phyloP scores from a whole-genome alignment of 2,888 invertebrate species.

The Mycogona germanica region DNA sequence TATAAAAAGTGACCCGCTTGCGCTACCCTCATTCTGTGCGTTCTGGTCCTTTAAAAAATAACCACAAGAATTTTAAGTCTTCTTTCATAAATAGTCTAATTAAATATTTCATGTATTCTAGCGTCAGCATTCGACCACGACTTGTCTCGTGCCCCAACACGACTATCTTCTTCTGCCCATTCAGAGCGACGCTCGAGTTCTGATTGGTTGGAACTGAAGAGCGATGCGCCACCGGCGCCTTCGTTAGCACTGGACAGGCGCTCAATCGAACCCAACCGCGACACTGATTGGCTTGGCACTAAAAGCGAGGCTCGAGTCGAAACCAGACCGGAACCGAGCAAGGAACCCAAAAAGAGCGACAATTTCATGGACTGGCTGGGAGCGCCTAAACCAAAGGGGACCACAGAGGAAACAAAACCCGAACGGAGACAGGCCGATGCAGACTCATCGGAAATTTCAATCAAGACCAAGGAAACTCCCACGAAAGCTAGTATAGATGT shows the following conservation, averaged over 20 bases:
- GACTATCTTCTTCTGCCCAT: neutral
- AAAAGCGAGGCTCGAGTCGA: neutral
- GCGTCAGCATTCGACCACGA: too few relatives aligned
- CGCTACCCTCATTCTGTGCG: too few relatives aligned
- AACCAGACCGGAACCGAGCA: neutral
- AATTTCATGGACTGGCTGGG: conserved; percentile 12
- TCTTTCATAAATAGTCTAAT: too few relatives aligned
- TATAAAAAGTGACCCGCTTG: too few relatives aligned
- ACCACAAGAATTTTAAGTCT: too few relatives aligned
- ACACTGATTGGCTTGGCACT: neutral
- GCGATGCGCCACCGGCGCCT: neutral
- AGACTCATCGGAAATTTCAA: neutral
- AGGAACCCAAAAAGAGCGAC: neutral
- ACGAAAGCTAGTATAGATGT: too few relatives aligned
- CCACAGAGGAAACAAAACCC: neutral
- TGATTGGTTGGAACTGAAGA: conserved; percentile 5
- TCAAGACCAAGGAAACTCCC: too few relatives aligned
- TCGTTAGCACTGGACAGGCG: neutral
- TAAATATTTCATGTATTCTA: too few relatives aligned
- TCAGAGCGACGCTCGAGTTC: neutral
- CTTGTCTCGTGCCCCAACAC: neutral
- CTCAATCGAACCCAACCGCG: neutral
- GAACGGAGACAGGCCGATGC: neutral
- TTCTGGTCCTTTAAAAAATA: too few relatives aligned
- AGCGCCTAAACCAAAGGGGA: neutral